phyloP scores from a whole-genome alignment of 1,140 invertebrate species.

The Scaptomyza graminum region DNA sequence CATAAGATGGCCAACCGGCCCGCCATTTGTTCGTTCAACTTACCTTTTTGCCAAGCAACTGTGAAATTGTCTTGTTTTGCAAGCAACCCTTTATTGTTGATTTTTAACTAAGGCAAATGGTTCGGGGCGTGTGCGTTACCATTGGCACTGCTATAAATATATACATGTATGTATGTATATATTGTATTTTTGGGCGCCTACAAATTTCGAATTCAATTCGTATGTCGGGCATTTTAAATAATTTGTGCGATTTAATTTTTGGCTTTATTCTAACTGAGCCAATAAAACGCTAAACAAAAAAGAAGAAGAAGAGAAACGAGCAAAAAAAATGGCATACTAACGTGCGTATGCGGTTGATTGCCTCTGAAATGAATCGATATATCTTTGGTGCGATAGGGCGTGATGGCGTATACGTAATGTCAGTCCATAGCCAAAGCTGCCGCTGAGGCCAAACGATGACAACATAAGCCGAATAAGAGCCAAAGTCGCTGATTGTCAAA shows the following conservation, averaged over 20 bases:
- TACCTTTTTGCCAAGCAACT: slow-evolving; percentile 80
- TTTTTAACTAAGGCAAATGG: slow-evolving; percentile 53
- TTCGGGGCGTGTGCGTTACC: neutral
- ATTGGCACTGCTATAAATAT: slow-evolving; percentile 7
- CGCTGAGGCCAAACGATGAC: slow-evolving; percentile 49
- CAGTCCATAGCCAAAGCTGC: slow-evolving; percentile 37
- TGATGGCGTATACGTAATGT: slow-evolving; percentile 61
- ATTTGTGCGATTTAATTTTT: slow-evolving; percentile 81
- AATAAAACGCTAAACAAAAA: slow-evolving; percentile 58
- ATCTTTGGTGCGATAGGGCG: slow-evolving; percentile 17
- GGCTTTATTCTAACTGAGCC: slow-evolving; percentile 56
- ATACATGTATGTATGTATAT: neutral
- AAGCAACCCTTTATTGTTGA: slow-evolving; percentile 70
- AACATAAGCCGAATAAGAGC: slow-evolving; percentile 64
- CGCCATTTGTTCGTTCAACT: slow-evolving; percentile 14
- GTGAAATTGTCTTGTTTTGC: slow-evolving; percentile 77
- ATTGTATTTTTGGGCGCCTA: slow-evolving; percentile 5
- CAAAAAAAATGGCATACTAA: slow-evolving; percentile 41
- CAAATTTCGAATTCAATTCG: slow-evolving; percentile 75
- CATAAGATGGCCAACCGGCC: slow-evolving; percentile 47
- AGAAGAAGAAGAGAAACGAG: neutral
- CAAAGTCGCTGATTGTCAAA: slow-evolving; percentile 57
- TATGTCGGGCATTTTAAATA: slow-evolving; percentile 69
- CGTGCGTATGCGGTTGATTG: slow-evolving; percentile 66
- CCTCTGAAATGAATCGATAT: slow-evolving; percentile 34